Conservation (phyloP, 1,140 invertebrate genomes). For the Charaxes varanes region DNA sequence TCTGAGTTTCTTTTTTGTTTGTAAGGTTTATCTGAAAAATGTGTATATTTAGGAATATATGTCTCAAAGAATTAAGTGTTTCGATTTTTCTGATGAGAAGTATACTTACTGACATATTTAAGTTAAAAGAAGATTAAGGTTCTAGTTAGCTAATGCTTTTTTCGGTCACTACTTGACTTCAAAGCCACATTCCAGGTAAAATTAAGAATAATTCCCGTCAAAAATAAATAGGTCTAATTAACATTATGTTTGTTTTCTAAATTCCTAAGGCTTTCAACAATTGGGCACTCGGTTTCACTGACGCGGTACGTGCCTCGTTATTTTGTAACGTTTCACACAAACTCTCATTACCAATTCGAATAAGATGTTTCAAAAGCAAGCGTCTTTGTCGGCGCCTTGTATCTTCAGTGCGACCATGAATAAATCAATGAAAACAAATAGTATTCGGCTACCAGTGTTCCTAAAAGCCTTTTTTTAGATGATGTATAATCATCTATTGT, state of each 20-base stretch:
- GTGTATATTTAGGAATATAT: no score
- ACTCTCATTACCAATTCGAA: constrained; percentile 65
- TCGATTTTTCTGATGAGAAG: no score
- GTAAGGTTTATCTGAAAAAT: no score
- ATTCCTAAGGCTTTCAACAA: constrained; percentile 45
- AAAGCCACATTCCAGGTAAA: no score
- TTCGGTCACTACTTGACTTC: no score
- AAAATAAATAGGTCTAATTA: constrained; percentile 16
- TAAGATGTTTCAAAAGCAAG: constrained; percentile 54
- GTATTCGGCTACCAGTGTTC: constrained; percentile 66
- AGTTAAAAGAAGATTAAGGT: no score
- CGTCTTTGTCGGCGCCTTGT: constrained; percentile 60
- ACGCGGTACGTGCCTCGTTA: constrained; percentile 45
- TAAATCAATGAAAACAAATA: constrained; percentile 74
- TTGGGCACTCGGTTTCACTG: constrained; percentile 48
- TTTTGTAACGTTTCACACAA: constrained; percentile 53
- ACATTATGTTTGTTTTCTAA: constrained; percentile 43
- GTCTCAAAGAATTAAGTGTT: no score
- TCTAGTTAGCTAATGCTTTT: no score
- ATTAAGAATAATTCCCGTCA: background rate
- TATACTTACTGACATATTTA: no score
- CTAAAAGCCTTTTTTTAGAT: constrained; percentile 59
- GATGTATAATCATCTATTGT: constrained; percentile 59
- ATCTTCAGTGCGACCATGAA: constrained; percentile 61
- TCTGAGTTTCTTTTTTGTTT: no score